These are phyloP conservation scores for Erebia epiphron DNA, from an alignment of 2,888 invertebrate genomes.

Conservation along the genomic window DNA sequence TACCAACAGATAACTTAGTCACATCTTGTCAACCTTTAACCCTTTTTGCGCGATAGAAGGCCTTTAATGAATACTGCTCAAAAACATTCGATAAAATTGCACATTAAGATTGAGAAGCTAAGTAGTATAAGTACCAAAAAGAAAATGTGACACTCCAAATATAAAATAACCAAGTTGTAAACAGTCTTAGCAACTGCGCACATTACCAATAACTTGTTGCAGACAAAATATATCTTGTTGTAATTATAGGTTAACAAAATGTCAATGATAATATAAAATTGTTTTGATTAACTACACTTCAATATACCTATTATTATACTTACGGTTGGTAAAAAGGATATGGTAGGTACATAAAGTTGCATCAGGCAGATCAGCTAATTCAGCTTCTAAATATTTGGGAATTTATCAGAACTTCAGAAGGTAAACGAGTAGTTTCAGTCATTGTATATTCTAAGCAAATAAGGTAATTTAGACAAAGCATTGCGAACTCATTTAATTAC, in stretches of 20 bases:
- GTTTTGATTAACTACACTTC: no score
- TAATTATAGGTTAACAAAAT: no score
- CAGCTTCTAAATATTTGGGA: background rate
- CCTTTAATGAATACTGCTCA: conserved; percentile 68
- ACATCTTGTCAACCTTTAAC: conserved; percentile 57
- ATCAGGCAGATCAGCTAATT: background rate
- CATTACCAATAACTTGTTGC: background rate
- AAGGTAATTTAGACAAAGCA: background rate
- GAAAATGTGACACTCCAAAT: conserved; percentile 30
- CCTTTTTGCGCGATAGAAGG: conserved; percentile 56
- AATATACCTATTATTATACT: no score
- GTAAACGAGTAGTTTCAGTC: no score
- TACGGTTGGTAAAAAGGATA: no score
- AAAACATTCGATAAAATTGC: conserved; percentile 60
- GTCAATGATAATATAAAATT: no score
- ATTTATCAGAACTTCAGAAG: background rate
- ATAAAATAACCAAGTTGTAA: conserved; percentile 34
- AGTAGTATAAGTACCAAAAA: background rate
- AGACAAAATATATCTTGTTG: background rate
- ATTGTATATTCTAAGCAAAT: background rate
- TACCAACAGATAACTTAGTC: conserved; percentile 58
- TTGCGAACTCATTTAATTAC: background rate
- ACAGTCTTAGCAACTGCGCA: conserved; percentile 26
- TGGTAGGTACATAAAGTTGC: no score
- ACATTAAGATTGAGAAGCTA: conserved; percentile 43